Evolutionary conservation across 1,140 invertebrate species (phyloP), one percentile per base, ranked within the genome.

Genomic region (Lepidostoma basale): DNA sequence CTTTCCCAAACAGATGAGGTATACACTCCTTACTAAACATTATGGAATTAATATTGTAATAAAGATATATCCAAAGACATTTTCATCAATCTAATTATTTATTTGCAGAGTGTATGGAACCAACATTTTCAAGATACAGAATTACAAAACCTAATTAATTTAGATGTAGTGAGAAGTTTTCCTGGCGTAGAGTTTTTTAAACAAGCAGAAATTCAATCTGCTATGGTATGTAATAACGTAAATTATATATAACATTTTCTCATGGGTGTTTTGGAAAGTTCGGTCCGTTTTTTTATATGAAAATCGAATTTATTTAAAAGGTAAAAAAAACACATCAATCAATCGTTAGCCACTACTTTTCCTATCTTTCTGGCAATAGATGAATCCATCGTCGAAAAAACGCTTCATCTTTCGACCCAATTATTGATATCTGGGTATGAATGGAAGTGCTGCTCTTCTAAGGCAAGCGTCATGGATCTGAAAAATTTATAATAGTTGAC

Each of bases 121-220:
- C 86, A 89, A 71, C 90, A 89, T 77, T 92, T 92, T 77, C 84
- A 85, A 73, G 89, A 92, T 77, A 84, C 85, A 72, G 89, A 90
- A 72, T 76, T 92, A 12, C 82, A 86, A 73, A 76, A 84, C 22
- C 84, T 87, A 2, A 92, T 92, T 30, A 82, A 84, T 52, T 88
- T 91, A 77, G 90, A 92, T 84, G 90, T 92, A 10, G 83, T 90
- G 9, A 79, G 90, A 75, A 91, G 90, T 49, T 91, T 90, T 76
- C 90, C 90, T 1, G 88, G 88, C 62, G 84, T 91, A 9, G 87
- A 89, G 65, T 91, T 91, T 77, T 92, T 91, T 77, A 85, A 88
- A 67, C 84, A 83, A 18, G 75, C 81, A 22, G 33, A 76, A 3
- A 85, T 90, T 54, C 85, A 89, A 74, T 83, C 86, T 68, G 77